These are phyloP conservation scores for Polyommatus icarus DNA, from an alignment of 2,888 invertebrate species.

Conservation along the genomic window DNA sequence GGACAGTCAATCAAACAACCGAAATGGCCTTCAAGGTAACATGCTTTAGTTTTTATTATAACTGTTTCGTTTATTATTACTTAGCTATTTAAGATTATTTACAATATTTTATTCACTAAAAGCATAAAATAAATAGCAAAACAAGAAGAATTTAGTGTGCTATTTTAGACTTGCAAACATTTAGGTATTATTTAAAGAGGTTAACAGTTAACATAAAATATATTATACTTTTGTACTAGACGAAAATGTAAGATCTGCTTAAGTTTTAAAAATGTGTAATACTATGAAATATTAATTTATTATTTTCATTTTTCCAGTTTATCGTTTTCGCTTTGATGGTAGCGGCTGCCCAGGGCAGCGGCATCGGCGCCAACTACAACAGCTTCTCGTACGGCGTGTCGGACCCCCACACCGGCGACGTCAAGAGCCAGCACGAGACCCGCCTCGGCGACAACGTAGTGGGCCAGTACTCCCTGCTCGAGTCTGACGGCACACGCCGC, in stretches of 20 bases:
- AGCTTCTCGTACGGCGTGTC: conserved; percentile 71
- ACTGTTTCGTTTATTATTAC: not conserved
- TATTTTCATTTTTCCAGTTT: conserved; percentile 61
- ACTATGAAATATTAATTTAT: not conserved
- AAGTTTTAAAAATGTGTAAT: not conserved
- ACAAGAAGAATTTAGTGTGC: not conserved
- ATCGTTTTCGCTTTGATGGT: conserved; percentile 58
- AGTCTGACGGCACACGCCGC: conserved; percentile 82
- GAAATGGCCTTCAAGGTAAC: conserved; percentile 33
- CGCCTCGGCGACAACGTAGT: conserved; percentile 82
- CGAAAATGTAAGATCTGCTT: not conserved
- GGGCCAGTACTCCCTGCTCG: conserved; percentile 73
- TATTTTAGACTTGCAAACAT: not conserved
- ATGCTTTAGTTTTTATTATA: not conserved
- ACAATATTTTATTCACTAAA: too few relatives aligned
- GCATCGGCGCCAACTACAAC: conserved; percentile 56
- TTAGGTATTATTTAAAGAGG: not conserved
- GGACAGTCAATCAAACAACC: conserved; percentile 19
- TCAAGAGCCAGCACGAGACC: conserved; percentile 81
- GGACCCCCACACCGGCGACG: conserved; percentile 71
- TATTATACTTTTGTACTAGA: not conserved
- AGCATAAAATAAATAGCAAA: too few relatives aligned
- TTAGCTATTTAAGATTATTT: not conserved
- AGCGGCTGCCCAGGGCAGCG: conserved; percentile 60
- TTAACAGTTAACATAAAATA: not conserved